phyloP scores from a whole-genome alignment of 2,797 vertebrate species.

The Alosa sapidissima region DNA sequence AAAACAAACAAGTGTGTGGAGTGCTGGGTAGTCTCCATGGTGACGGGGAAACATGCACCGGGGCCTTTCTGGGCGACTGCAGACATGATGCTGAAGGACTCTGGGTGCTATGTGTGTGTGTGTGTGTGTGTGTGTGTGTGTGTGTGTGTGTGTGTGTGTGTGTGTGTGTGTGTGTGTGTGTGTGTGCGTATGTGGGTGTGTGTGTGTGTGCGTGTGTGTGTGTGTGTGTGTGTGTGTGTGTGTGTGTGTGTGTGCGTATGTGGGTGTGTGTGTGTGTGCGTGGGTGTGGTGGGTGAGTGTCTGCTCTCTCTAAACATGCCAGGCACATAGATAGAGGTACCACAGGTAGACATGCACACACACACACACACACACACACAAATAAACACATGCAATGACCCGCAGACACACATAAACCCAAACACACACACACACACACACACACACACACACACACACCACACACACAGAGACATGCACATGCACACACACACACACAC shows the following conservation, averaged over 20 bases:
- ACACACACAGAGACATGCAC: not conserved
- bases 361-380: not conserved
- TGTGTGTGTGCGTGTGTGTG: not conserved
- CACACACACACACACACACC: not conserved
- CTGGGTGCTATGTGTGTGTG: not conserved
- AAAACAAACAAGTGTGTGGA: slow-evolving; percentile 14
- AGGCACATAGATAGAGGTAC: not conserved
- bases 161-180: not conserved
- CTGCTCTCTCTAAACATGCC: not conserved
- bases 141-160: not conserved
- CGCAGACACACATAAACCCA: not conserved
- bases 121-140: not conserved
- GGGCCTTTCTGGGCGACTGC: not conserved
- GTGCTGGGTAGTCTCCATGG: not conserved
- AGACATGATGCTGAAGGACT: slow-evolving; percentile 9
- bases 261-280: too few relatives aligned
- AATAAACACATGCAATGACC: not conserved
- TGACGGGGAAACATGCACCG: not conserved
- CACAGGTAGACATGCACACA: not conserved
- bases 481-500: not conserved
- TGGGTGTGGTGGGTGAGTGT: too few relatives aligned
- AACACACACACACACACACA: too few relatives aligned
- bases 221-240: not conserved
- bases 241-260: not conserved
- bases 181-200: not conserved